phyloP scores from a whole-genome alignment of 2,888 invertebrate species.

The Eupithecia insigniata region DNA sequence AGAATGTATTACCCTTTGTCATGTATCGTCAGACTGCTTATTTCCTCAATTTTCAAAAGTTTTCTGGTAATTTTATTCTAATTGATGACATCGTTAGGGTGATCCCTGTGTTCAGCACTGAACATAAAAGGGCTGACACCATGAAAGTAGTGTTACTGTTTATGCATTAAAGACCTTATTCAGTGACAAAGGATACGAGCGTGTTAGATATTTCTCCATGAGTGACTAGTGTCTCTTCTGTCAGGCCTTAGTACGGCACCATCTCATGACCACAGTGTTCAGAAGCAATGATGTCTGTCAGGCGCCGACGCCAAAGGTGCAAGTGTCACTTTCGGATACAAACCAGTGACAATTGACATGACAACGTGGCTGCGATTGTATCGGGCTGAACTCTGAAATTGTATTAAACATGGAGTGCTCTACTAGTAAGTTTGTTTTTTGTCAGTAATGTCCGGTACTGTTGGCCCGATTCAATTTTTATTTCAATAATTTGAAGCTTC shows the following conservation, averaged over 20 bases:
- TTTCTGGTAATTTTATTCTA: no score
- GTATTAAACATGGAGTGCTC: background rate
- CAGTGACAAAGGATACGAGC: background rate
- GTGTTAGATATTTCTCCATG: background rate
- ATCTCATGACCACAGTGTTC: background rate
- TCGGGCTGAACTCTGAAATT: background rate
- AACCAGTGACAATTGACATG: background rate
- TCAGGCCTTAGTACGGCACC: background rate
- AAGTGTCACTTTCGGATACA: background rate
- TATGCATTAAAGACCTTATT: background rate
- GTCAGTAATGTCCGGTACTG: background rate
- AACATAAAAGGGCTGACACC: background rate
- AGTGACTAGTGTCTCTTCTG: slow-evolving; percentile 1
- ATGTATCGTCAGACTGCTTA: background rate
- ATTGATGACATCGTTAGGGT: background rate
- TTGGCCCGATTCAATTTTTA: background rate
- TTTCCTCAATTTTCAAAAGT: background rate
- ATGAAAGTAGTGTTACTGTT: no score
- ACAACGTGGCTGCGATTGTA: background rate
- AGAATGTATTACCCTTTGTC: background rate
- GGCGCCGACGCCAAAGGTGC: slow-evolving; percentile 2
- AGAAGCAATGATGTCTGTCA: background rate
- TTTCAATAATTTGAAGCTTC: background rate
- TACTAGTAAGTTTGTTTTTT: background rate
- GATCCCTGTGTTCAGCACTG: background rate